Percentiles rank a stretch among this genome's conserved stretches.
Conservation (phyloP, 2,797 vertebrate species). For the Leuciscus waleckii region DNA sequence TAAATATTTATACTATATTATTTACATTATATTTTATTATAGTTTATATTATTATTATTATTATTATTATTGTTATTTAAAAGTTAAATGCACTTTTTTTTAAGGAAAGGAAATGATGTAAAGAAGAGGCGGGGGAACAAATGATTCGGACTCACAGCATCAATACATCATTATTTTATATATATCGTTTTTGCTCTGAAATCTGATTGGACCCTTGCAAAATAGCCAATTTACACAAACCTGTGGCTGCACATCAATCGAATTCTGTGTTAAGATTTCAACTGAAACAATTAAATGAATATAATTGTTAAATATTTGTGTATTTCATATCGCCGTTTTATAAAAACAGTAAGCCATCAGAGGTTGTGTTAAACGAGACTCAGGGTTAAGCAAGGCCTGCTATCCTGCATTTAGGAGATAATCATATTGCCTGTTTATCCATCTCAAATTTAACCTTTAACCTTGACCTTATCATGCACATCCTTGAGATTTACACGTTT, state of each 20-base stretch:
- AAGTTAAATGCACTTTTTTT: background rate
- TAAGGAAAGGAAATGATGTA: background rate
- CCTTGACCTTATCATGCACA: conserved; percentile 28
- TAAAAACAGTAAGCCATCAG: background rate
- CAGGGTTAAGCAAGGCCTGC: background rate
- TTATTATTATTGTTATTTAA: background rate
- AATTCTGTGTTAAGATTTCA: background rate
- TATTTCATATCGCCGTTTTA: background rate
- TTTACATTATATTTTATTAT: background rate
- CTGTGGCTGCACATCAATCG: background rate
- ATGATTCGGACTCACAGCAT: background rate
- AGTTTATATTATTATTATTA: background rate
- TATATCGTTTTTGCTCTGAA: background rate
- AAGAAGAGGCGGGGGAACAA: background rate
- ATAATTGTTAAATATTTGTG: background rate
- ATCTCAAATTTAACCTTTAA: conserved; percentile 22
- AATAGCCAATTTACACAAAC: background rate
- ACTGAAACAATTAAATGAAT: background rate
- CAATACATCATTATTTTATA: background rate
- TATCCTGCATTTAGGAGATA: conserved; percentile 3
- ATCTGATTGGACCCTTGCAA: background rate
- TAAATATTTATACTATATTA: background rate
- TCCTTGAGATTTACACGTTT: conserved; percentile 7
- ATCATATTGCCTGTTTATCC: conserved; percentile 11
- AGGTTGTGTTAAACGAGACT: background rate